Evolutionary conservation across 2,797 vertebrate genomes (phyloP).

Genomic region (Sebastes minor): DNA sequence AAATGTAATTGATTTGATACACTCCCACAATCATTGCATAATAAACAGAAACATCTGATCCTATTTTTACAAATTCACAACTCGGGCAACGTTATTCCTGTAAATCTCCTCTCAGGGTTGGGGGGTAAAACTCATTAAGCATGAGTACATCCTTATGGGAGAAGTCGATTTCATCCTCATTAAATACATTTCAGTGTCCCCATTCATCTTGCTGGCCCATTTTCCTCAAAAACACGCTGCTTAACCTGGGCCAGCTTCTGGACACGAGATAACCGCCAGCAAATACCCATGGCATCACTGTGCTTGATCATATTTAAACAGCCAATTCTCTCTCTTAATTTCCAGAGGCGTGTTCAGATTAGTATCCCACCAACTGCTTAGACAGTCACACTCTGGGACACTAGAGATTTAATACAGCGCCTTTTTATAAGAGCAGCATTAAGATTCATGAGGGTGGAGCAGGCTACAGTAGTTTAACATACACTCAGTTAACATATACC

Average conservation of each 20-base stretch:
- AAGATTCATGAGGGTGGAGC: slow-evolving; percentile 69
- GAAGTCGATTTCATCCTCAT: slow-evolving; percentile 69
- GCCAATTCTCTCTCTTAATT: slow-evolving; percentile 60
- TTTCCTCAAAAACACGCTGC: slow-evolving; percentile 65
- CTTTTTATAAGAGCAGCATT: slow-evolving; percentile 62
- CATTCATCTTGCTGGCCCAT: slow-evolving; percentile 66
- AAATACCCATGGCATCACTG: slow-evolving; percentile 53
- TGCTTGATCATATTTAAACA: slow-evolving; percentile 68
- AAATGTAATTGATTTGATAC: background rate
- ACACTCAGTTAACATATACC: slow-evolving; percentile 46
- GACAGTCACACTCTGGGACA: slow-evolving; percentile 59
- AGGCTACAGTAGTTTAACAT: slow-evolving; percentile 57
- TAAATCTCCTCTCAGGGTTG: slow-evolving; percentile 51
- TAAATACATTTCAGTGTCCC: slow-evolving; percentile 71
- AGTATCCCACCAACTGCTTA: slow-evolving; percentile 61
- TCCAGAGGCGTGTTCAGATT: slow-evolving; percentile 72
- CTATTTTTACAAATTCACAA: slow-evolving; percentile 30
- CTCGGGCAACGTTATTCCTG: slow-evolving; percentile 36
- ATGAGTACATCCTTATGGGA: slow-evolving; percentile 56
- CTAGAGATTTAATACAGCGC: slow-evolving; percentile 63
- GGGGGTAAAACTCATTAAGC: slow-evolving; percentile 61
- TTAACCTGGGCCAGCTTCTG: slow-evolving; percentile 61
- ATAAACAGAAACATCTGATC: slow-evolving; percentile 21
- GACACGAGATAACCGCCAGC: slow-evolving; percentile 55
- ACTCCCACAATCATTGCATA: background rate